Conservation (phyloP, 23 tunicate species). For the Styela plicata region DNA sequence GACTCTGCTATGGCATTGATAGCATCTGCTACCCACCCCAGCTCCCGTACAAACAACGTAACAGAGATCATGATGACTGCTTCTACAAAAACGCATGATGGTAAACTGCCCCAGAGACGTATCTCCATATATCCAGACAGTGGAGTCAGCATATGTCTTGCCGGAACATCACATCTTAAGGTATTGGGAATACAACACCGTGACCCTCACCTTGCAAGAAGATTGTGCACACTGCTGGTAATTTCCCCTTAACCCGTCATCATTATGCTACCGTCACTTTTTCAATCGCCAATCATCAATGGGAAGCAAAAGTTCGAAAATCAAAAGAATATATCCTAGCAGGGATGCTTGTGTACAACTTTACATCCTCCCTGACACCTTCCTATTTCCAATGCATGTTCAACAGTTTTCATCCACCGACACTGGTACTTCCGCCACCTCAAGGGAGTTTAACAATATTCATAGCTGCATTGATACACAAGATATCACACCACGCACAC, state of each 20-base stretch:
- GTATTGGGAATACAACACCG: too few species aligned
- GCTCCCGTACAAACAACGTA: neutral
- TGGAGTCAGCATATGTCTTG: neutral
- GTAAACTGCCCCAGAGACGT: neutral
- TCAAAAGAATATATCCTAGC: neutral
- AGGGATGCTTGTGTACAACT: neutral
- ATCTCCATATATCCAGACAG: neutral
- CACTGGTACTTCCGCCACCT: neutral
- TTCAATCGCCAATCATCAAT: neutral
- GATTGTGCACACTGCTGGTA: too few species aligned
- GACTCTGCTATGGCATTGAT: neutral
- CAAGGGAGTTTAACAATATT: neutral
- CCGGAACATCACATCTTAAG: neutral
- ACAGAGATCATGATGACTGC: neutral
- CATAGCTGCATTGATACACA: neutral
- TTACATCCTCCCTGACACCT: neutral
- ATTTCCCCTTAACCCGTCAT: neutral
- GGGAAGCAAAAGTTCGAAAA: too few species aligned
- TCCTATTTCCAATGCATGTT: neutral
- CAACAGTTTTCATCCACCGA: neutral
- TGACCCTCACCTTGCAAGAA: too few species aligned
- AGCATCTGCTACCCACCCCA: neutral
- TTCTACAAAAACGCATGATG: neutral
- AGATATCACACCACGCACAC: neutral
- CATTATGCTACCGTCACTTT: neutral